Percentiles rank a stretch among this genome's conserved stretches.
phyloP scores from a whole-genome alignment of 2,888 invertebrate genomes.

The Chironomus riparius region DNA sequence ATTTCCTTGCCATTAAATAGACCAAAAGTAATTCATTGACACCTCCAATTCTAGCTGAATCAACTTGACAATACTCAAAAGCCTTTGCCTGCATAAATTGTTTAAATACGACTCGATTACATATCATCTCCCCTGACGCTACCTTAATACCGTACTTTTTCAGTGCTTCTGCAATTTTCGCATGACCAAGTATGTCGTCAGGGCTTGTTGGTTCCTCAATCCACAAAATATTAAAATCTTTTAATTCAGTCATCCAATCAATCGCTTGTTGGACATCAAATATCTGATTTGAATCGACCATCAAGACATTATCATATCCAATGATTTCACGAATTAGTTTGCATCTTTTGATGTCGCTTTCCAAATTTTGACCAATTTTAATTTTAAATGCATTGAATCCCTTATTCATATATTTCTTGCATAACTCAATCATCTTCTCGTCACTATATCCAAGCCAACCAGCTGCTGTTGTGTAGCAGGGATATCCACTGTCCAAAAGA shows the following conservation, averaged over 20 bases:
- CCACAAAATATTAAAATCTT: conserved; percentile 69
- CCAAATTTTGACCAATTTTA: conserved; percentile 75
- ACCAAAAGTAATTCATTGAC: conserved; percentile 81
- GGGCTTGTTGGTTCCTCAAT: conserved; percentile 91
- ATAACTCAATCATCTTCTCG: conserved; percentile 58
- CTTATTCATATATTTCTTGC: conserved; percentile 58
- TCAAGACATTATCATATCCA: conserved; percentile 65
- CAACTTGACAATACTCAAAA: conserved; percentile 82
- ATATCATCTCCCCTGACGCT: conserved; percentile 88
- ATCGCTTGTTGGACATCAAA: conserved; percentile 83
- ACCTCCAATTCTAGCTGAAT: conserved; percentile 79
- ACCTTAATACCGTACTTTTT: conserved; percentile 57
- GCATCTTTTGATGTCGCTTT: conserved; percentile 67
- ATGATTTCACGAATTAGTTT: conserved; percentile 63
- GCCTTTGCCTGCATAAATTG: conserved; percentile 74
- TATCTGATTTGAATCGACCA: conserved; percentile 83
- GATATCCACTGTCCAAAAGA: conserved; percentile 62
- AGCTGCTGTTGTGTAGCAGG: conserved; percentile 45
- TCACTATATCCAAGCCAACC: conserved; percentile 49
- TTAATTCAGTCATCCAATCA: conserved; percentile 71
- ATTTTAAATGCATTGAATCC: conserved; percentile 81
- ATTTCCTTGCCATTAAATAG: conserved; percentile 80
- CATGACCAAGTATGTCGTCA: conserved; percentile 83
- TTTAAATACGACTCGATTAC: conserved; percentile 86
- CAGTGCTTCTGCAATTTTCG: conserved; percentile 62